Evolutionary conservation across 2,888 invertebrate species (phyloP), one percentile per base, ranked within the genome.

Genomic region (Biston betularia): DNA sequence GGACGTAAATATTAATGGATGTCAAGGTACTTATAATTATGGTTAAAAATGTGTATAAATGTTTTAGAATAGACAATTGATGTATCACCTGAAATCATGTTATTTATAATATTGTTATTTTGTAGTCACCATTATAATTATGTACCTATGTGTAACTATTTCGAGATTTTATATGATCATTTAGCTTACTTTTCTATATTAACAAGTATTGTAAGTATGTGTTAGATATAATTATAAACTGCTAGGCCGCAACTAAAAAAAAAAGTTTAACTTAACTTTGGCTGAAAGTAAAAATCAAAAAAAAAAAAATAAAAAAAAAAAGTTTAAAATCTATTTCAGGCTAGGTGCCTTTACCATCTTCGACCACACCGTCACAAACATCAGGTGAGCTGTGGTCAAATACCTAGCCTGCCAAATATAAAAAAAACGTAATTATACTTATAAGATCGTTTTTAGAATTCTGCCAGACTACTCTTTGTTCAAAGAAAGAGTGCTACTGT

Each of bases 11-110:
- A 40, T 24, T 54, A 24, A 54, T 24, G 6, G 6, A 54, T 54
- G 40, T 40, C 49, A 38, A 14, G 6, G 24, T 53, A 40, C 53
- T 53, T 8, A 40, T 12, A 40, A 40, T 53, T 40, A 42, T 53
- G 11, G 11, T 53, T 42, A 54, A 42, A 5, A 46, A 49, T 24
- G 12, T 7, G 15, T 53, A 34, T 53, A 15, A 35, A 6, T 40
- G 11, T 52, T 35, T 38, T 8, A 42, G n/a, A 12, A 44, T 12
- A 44, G 11, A 12, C n/a, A 52, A 52, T 10, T n/a, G 14, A 40
- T 53, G 15, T 53, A 40, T 53, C 1, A 50, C 3, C 9, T 14
- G 15, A 15, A 53, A 53, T 38, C 40, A 53, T 53, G 53, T 40
- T 53, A 11, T n/a, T n/a, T n/a, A n/a, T n/a, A 53, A 40, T 40